Evolutionary conservation across 2,888 invertebrate species (phyloP).

Genomic region (Hyppa rectilinea): DNA sequence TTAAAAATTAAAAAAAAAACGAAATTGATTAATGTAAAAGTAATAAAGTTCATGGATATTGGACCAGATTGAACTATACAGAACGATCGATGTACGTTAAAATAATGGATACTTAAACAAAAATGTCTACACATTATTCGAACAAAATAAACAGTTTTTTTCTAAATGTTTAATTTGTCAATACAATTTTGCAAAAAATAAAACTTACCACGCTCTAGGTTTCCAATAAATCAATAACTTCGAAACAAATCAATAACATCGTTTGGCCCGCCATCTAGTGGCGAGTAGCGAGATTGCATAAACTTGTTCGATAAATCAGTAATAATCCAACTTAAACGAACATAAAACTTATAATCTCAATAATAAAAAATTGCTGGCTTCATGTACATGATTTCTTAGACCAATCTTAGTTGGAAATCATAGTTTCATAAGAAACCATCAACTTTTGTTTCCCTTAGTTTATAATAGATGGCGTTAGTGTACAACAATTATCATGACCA

Average conservation of each 20-base stretch:
- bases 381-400: no score
- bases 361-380: no score
- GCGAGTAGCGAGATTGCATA: slow-evolving; percentile 78
- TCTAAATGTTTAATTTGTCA: neutral
- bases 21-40: neutral
- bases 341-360: neutral
- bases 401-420: neutral
- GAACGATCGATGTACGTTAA: neutral
- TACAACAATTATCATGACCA: slow-evolving; percentile 8
- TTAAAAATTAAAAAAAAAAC: neutral
- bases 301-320: slow-evolving; percentile 44
- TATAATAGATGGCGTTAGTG: slow-evolving; percentile 65
- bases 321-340: neutral
- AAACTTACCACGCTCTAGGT: neutral
- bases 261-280: slow-evolving; percentile 79
- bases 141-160: neutral
- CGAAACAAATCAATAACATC: neutral
- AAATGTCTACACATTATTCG: neutral
- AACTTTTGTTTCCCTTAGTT: slow-evolving; percentile 9
- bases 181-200: neutral
- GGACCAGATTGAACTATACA: neutral
- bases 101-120: neutral
- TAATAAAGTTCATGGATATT: neutral
- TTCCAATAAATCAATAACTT: neutral
- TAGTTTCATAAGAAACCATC: neutral